These are phyloP conservation scores for Netta rufina DNA, from an alignment of 2,797 vertebrate genomes.

Conservation along the genomic window DNA sequence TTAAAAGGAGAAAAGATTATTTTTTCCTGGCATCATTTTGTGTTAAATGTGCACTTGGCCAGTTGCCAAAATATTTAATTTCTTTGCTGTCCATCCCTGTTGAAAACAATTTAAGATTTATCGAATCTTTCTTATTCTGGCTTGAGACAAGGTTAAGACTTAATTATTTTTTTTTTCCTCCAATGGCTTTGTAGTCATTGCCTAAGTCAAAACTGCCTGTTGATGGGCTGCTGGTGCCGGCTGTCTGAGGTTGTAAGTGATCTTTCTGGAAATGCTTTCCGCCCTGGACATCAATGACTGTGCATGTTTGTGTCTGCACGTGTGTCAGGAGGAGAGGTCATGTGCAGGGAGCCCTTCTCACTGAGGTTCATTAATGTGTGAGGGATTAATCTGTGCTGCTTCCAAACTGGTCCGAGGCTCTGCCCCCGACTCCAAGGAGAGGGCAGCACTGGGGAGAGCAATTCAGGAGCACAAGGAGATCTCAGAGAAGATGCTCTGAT, in stretches of 20 bases:
- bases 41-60: conserved; percentile 57
- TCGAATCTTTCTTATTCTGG: conserved; percentile 26
- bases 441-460: not conserved
- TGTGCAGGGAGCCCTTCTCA: not conserved
- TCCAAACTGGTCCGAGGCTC: not conserved
- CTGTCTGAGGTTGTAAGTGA: not conserved
- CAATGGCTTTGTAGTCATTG: not conserved
- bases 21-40: conserved; percentile 42
- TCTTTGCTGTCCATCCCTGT: conserved; percentile 51
- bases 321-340: not conserved
- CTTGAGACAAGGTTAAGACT: conserved; percentile 36
- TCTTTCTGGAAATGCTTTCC: not conserved
- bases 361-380: not conserved
- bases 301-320: accelerated
- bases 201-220: not conserved
- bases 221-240: not conserved
- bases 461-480: not conserved
- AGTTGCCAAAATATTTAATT: conserved; percentile 54
- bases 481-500: not conserved
- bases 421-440: not conserved
- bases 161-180: not conserved
- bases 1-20: conserved; percentile 66
- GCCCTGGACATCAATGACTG: accelerated
- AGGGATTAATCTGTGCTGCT: not conserved
- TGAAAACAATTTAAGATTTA: conserved; percentile 51